Evolutionary conservation across 1,140 invertebrate genomes (phyloP).

Genomic region (Formica exsecta): DNA sequence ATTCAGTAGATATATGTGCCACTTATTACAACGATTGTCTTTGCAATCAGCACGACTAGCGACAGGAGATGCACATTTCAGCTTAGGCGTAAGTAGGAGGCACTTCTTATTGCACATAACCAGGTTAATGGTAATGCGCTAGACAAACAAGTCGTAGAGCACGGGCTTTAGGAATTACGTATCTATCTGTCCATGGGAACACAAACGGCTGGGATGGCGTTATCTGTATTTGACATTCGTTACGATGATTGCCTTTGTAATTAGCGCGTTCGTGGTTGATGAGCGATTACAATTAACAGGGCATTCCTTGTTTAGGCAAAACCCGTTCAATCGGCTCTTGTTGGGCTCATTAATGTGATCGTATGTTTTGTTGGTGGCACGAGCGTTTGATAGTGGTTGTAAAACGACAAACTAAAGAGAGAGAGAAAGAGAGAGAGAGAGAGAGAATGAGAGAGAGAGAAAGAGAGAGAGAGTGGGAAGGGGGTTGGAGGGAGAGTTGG

Average conservation of each 20-base stretch:
- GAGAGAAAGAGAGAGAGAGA: background rate
- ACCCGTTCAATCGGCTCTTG: conserved; percentile 75
- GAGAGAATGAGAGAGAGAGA: conserved; percentile 27
- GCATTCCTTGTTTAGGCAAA: conserved; percentile 75
- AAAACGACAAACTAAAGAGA: conserved; percentile 64
- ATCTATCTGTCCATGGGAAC: conserved; percentile 41
- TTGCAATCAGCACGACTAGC: conserved; percentile 11
- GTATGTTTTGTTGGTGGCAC: conserved; percentile 60
- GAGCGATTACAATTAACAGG: conserved; percentile 77
- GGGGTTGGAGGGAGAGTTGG: background rate
- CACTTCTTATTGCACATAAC: conserved; percentile 56
- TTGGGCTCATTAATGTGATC: conserved; percentile 71
- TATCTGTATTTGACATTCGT: conserved; percentile 75
- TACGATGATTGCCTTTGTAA: conserved; percentile 79
- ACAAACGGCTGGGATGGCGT: conserved; percentile 63
- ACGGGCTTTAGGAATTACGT: conserved; percentile 50
- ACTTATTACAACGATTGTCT: conserved; percentile 38
- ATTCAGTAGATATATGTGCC: background rate
- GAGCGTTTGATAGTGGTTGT: conserved; percentile 68
- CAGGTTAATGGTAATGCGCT: conserved; percentile 59
- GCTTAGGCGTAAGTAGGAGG: conserved; percentile 35
- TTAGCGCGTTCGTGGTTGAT: conserved; percentile 70
- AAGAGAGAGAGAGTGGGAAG: conserved; percentile 14
- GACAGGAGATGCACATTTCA: conserved; percentile 30
- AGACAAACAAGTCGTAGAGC: conserved; percentile 57